A percentile compares a stretch with the other conserved stretches of the same genome.
These are phyloP conservation scores for Empidonax traillii DNA, from an alignment of 2,113 vertebrate genomes.

Conservation along the genomic window DNA sequence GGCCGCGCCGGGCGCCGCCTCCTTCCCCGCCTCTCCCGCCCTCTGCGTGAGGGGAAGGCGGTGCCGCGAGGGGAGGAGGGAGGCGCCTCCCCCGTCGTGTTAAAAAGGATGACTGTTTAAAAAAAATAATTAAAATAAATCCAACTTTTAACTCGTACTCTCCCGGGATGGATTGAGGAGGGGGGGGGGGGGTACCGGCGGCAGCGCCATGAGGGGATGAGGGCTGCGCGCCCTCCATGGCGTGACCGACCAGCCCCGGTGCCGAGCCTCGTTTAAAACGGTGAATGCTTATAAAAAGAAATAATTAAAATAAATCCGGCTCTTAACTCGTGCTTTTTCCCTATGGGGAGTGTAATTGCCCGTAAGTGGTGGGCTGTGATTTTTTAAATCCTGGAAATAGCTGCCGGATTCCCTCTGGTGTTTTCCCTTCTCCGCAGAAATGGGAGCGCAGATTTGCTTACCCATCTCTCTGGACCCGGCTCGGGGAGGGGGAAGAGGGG, in stretches of 20 bases:
- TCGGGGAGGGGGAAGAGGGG: not conserved
- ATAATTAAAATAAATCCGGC: not conserved
- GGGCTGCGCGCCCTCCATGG: not conserved
- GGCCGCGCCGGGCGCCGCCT: not conserved
- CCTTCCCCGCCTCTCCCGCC: not conserved
- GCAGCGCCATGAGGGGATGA: not conserved
- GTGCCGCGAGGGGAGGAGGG: accelerated
- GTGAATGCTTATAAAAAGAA: not conserved
- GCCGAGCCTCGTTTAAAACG: not conserved
- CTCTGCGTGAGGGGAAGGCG: not conserved
- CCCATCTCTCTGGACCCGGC: not conserved
- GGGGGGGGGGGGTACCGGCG: too few species aligned
- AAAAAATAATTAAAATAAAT: not conserved
- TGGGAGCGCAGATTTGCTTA: not conserved
- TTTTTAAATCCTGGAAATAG: not conserved
- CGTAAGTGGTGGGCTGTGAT: not conserved
- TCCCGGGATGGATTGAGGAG: too few species aligned
- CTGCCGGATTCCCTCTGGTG: not conserved
- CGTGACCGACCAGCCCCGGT: not conserved
- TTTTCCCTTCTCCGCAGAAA: not conserved
- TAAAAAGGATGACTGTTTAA: too few species aligned
- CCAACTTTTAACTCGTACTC: not conserved
- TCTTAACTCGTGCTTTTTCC: not conserved
- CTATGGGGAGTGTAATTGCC: not conserved
- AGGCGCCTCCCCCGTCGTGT: accelerated